Base-by-base conservation (phyloP, 2,888 invertebrate species). In the Julus scanicus region DNA sequence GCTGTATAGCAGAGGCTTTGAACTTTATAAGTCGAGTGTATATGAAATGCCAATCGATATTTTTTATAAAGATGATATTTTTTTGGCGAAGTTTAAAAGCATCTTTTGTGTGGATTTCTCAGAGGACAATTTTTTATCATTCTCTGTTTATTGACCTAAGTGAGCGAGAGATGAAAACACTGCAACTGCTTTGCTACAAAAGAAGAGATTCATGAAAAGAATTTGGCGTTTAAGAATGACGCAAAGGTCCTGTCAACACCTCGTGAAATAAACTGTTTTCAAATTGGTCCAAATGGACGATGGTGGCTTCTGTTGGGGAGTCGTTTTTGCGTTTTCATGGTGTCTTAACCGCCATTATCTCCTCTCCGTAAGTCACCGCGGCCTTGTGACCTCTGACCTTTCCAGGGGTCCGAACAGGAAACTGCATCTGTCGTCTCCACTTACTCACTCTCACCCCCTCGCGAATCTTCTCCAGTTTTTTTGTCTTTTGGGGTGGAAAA, bases 341-440 rank as follows among this genome's bases (percentile, higher is more conserved):
- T 8, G 29, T 71, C 71, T 71, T 29, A 20, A 20, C 63, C 57
- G 4, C 57, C 48, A 57, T 4, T 20, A 63, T 20, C 63, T 15
- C 57, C 15, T 57, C 57, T 15, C 11, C 48, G 48, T 48, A 29
- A 29, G 29, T 29, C 9, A 9, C 17, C 63, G 63, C 63, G 17
- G n/a, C 4, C 63, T 63, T 8, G 63, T n/a, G n/a, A 71, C 71
- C 71, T 29, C 20, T 71, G 71, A 71, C 71, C 71, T 71, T 29
- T 20, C 13, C n/a, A 5, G 63, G 63, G 63, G 63, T 4, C 4
- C 71, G n/a, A 9, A 29, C 71, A 71, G 71, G 29, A 71, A 71
- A 71, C 20, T 71, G 71, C 71, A 71, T 71, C 71, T 71, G 71
- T 71, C 71, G 71, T 71, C 71, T 71, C 71, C 71, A 29, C 71